Percentiles rank a stretch among this genome's conserved stretches.
Evolutionary conservation across 2,113 vertebrate genomes (phyloP).

Genomic region (Rhea pennata): DNA sequence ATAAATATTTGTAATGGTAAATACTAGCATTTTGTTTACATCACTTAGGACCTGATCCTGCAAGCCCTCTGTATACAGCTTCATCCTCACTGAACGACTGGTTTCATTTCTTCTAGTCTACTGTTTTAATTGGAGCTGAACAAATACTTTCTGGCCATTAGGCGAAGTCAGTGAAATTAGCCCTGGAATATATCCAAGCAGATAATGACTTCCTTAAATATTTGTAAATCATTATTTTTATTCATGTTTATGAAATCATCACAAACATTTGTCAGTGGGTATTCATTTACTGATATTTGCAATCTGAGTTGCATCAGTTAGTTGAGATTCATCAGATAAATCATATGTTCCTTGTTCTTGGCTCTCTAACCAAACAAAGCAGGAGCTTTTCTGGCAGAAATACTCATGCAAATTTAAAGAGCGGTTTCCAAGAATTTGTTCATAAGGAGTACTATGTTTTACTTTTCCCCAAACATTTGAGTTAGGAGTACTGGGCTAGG

Average conservation of each 20-base stretch:
- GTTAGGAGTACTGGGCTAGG: not conserved
- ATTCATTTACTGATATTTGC: not conserved
- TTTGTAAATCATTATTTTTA: not conserved
- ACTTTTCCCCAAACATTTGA: not conserved
- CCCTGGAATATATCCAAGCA: not conserved
- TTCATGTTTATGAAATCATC: not conserved
- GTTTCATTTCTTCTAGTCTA: conserved; percentile 26
- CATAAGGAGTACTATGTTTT: not conserved
- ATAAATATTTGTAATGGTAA: conserved; percentile 71
- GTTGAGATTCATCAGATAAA: not conserved
- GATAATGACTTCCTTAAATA: not conserved
- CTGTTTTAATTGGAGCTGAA: conserved; percentile 28
- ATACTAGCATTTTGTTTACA: conserved; percentile 55
- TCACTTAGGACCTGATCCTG: conserved; percentile 68
- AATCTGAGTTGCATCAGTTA: not conserved
- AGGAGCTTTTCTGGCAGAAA: not conserved
- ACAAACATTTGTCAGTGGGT: not conserved
- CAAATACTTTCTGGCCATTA: conserved; percentile 27
- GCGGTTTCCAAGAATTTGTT: not conserved
- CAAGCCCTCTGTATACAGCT: conserved; percentile 63
- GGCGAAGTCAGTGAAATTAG: not conserved
- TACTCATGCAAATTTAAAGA: not conserved
- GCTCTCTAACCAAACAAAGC: not conserved
- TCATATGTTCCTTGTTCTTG: not conserved
- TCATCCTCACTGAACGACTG: conserved; percentile 54